A percentile compares a stretch with the other conserved stretches of the same genome.
These are phyloP conservation scores for Acromyrmex heyeri DNA, from an alignment of 1,140 invertebrate species.

Conservation along the genomic window DNA sequence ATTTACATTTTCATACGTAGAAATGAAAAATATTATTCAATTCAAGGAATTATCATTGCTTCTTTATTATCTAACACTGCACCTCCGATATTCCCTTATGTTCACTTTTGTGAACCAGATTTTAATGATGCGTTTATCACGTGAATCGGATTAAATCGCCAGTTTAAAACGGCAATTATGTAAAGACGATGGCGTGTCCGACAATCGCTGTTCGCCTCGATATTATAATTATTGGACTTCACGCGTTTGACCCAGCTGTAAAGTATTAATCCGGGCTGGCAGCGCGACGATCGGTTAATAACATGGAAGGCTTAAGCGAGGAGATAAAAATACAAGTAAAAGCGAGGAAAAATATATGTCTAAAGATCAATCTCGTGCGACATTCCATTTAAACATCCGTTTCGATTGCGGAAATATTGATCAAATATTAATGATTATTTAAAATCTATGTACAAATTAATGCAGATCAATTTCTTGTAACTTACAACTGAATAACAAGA, in stretches of 20 bases:
- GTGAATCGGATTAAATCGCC: not conserved
- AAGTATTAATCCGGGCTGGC: slow-evolving; percentile 38
- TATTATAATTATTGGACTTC: slow-evolving; percentile 47
- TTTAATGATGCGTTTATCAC: slow-evolving; percentile 5
- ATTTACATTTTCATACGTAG: too few relatives aligned
- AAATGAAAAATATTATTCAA: too few relatives aligned
- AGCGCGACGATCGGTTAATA: slow-evolving; percentile 31
- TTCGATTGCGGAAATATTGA: not conserved
- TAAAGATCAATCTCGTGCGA: slow-evolving; percentile 23
- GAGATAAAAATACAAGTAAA: slow-evolving; percentile 44
- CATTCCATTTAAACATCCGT: not conserved
- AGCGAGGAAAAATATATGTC: not conserved
- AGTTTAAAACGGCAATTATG: slow-evolving; percentile 2
- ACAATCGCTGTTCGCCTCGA: slow-evolving; percentile 23
- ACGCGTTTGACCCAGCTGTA: slow-evolving; percentile 10
- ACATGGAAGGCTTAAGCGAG: not conserved
- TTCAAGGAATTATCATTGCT: too few relatives aligned
- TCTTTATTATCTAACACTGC: too few relatives aligned
- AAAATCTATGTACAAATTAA: not conserved
- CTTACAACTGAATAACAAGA: not conserved
- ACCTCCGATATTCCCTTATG: not conserved
- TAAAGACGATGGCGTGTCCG: not conserved
- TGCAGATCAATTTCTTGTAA: not conserved
- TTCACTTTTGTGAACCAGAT: slow-evolving; percentile 11
- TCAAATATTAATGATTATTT: not conserved